Percentiles rank a stretch among this genome's conserved stretches.
These are phyloP conservation scores for Sinohyriopsis cumingii DNA, from an alignment of 2,888 invertebrate genomes.

Conservation along the genomic window DNA sequence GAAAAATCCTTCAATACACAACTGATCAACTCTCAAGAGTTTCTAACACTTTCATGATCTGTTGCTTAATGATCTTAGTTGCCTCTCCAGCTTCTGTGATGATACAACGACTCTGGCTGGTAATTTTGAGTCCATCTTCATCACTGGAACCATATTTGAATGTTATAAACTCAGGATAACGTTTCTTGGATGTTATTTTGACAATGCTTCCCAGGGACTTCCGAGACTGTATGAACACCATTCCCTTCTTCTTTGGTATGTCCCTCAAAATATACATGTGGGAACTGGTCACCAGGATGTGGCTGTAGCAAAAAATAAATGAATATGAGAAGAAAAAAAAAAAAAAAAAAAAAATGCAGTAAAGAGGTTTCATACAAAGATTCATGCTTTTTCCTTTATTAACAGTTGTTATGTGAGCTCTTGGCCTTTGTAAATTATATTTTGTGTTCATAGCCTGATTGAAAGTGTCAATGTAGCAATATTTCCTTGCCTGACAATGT, in stretches of 20 bases:
- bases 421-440: too few relatives aligned
- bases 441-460: too few relatives aligned
- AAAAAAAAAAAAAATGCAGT: neutral
- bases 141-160: conserved; percentile 88
- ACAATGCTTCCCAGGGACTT: conserved; percentile 93
- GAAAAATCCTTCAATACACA: neutral
- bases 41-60: conserved; percentile 80
- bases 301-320: conserved; percentile 75
- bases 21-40: conserved; percentile 57
- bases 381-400: neutral
- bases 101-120: conserved; percentile 91
- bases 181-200: conserved; percentile 96
- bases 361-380: neutral
- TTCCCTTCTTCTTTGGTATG: conserved; percentile 81
- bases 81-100: conserved; percentile 94
- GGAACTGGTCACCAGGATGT: conserved; percentile 87
- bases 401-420: too few relatives aligned
- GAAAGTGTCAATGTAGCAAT: too few relatives aligned
- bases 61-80: conserved; percentile 90
- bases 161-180: conserved; percentile 95
- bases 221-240: conserved; percentile 88
- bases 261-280: conserved; percentile 88
- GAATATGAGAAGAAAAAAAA: conserved; percentile 1
- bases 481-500: too few relatives aligned
- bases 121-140: conserved; percentile 78